Conservation (phyloP, 2,888 invertebrate species). For the Poecilus cupreus region DNA sequence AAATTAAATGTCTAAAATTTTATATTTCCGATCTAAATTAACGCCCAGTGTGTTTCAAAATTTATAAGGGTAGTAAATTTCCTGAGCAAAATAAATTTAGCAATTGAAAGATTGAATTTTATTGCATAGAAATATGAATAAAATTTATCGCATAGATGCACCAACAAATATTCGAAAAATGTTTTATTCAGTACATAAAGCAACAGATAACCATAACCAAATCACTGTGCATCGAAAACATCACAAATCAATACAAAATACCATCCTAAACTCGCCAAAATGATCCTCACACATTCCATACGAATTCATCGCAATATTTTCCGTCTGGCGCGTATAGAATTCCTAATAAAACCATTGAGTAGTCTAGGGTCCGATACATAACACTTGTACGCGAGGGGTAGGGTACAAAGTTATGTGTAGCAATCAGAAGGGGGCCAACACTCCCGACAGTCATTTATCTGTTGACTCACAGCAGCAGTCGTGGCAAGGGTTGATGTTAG, state of each 20-base stretch:
- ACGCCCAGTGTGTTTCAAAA: too few species aligned
- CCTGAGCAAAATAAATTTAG: too few species aligned
- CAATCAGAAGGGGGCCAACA: not conserved
- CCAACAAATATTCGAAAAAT: not conserved
- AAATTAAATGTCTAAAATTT: too few species aligned
- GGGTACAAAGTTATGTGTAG: constrained; percentile 17
- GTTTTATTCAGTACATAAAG: not conserved
- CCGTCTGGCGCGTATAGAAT: constrained; percentile 21
- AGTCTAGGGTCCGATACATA: not conserved
- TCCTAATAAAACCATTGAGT: constrained; percentile 39
- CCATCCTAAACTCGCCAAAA: constrained; percentile 1
- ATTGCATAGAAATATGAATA: not conserved
- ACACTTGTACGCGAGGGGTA: not conserved
- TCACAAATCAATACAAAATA: constrained; percentile 26
- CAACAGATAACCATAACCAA: not conserved
- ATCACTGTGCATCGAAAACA: too few species aligned
- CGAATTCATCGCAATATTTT: constrained; percentile 35
- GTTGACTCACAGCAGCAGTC: constrained; percentile 41
- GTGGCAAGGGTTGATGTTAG: not conserved
- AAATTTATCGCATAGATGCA: not conserved
- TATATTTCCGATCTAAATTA: too few species aligned
- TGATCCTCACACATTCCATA: constrained; percentile 35
- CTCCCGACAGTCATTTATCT: constrained; percentile 46
- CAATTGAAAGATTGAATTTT: too few species aligned
- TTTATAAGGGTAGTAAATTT: too few species aligned